These are phyloP conservation scores for Protomyctophum bolini DNA, from an alignment of 2,113 vertebrate species.

Conservation along the genomic window DNA sequence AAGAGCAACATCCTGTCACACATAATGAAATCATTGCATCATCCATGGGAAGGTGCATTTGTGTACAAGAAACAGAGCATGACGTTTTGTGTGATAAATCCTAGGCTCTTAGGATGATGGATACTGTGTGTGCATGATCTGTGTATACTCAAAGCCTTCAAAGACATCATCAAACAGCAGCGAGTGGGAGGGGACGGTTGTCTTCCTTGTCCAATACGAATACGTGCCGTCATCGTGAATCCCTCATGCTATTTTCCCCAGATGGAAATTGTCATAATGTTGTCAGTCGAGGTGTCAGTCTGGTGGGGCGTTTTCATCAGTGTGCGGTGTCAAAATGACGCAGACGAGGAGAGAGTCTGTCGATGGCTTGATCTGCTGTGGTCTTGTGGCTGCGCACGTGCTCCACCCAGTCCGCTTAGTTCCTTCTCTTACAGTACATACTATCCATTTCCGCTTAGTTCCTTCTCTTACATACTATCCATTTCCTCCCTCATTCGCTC, in stretches of 20 bases:
- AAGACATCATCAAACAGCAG: slow-evolving; percentile 17
- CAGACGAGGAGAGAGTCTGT: slow-evolving; percentile 49
- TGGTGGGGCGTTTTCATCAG: slow-evolving; percentile 27
- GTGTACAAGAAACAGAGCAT: slow-evolving; percentile 10
- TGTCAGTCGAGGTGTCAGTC: slow-evolving; percentile 44
- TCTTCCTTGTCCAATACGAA: slow-evolving; percentile 14
- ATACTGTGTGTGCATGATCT: slow-evolving; percentile 7
- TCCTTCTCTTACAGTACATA: slow-evolving; percentile 16
- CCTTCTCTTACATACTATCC: slow-evolving; percentile 21
- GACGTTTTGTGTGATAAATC: slow-evolving; percentile 18
- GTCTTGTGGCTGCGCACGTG: slow-evolving; percentile 26
- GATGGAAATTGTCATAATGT: slow-evolving; percentile 39
- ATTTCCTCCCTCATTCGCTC: slow-evolving; percentile 18
- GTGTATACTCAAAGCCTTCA: slow-evolving; percentile 10
- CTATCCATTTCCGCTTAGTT: slow-evolving; percentile 25
- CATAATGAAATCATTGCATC: slow-evolving; percentile 18
- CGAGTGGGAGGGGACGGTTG: slow-evolving; percentile 25
- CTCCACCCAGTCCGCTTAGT: slow-evolving; percentile 38
- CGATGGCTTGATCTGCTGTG: slow-evolving; percentile 51
- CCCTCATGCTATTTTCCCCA: slow-evolving; percentile 19
- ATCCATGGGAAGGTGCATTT: slow-evolving; percentile 14
- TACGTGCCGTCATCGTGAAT: slow-evolving; percentile 24
- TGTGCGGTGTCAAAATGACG: slow-evolving; percentile 36
- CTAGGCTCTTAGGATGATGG: slow-evolving; percentile 15
- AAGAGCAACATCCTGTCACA: slow-evolving; percentile 40